phyloP scores from a whole-genome alignment of 2,113 vertebrate genomes.

The Protomyctophum bolini region DNA sequence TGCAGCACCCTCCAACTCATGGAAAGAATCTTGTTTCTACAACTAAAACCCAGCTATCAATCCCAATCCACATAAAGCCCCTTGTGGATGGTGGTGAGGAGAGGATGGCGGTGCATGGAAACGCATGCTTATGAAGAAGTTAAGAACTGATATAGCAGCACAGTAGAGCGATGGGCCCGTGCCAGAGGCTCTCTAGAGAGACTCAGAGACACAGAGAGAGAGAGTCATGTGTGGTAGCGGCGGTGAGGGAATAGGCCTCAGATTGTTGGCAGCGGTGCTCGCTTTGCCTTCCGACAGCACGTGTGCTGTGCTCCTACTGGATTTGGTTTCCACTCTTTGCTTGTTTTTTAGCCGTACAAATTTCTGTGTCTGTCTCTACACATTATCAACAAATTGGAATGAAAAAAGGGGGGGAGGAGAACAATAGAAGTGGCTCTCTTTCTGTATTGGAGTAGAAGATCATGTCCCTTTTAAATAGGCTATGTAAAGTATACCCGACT shows the following conservation, averaged over 20 bases:
- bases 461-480: slow-evolving; percentile 1
- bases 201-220: background rate
- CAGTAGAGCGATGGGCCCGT: slow-evolving; percentile 30
- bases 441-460: background rate
- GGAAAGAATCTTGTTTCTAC: slow-evolving; percentile 48
- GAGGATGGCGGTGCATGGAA: slow-evolving; percentile 39
- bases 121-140: background rate
- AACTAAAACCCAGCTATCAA: slow-evolving; percentile 44
- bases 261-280: slow-evolving; percentile 44
- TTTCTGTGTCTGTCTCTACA: slow-evolving; percentile 41
- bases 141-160: slow-evolving; percentile 44
- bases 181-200: slow-evolving; percentile 55
- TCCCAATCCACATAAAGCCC: slow-evolving; percentile 60
- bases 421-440: background rate
- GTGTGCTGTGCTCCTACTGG: slow-evolving; percentile 37
- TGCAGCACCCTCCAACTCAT: slow-evolving; percentile 58
- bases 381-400: background rate
- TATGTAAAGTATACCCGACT: background rate
- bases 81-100: slow-evolving; percentile 34
- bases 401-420: background rate
- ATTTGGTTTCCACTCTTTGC: slow-evolving; percentile 40
- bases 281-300: slow-evolving; percentile 14
- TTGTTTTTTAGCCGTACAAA: slow-evolving; percentile 36
- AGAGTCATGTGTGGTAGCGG: slow-evolving; percentile 63
- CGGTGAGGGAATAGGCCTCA: slow-evolving; percentile 60